phyloP scores from a whole-genome alignment of 2,888 invertebrate species.

The Clunio marinus region DNA sequence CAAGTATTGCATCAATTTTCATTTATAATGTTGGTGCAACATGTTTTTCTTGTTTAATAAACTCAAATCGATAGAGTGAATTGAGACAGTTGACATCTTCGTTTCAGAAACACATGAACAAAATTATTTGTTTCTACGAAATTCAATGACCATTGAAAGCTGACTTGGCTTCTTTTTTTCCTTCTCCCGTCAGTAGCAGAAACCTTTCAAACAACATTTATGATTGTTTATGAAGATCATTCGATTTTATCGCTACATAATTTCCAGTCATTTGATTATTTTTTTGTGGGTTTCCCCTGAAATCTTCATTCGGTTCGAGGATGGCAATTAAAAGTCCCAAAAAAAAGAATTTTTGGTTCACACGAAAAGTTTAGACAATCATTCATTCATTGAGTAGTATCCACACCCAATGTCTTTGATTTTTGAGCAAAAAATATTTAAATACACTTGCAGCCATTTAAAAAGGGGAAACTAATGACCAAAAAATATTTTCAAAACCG shows the following conservation, averaged over 20 bases:
- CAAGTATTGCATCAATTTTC: not conserved
- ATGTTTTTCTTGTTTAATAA: not conserved
- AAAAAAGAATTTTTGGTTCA: not conserved
- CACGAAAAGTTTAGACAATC: not conserved
- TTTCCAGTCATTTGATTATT: no score
- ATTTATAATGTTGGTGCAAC: not conserved
- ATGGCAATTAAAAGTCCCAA: not conserved
- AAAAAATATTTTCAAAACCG: not conserved
- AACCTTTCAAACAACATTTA: not conserved
- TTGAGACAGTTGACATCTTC: constrained; percentile 3
- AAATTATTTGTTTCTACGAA: not conserved
- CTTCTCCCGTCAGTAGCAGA: not conserved
- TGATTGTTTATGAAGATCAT: not conserved
- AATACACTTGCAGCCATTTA: not conserved
- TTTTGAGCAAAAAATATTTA: constrained; percentile 1
- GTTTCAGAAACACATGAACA: not conserved
- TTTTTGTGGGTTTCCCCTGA: not conserved
- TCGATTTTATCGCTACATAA: no score
- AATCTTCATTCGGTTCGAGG: no score
- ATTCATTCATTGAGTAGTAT: not conserved
- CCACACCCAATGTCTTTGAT: not conserved
- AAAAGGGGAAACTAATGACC: not conserved
- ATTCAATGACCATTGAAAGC: not conserved
- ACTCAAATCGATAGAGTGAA: not conserved
- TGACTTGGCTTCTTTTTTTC: not conserved